phyloP scores from a whole-genome alignment of 2,888 invertebrate species.

The Caenorhabditis sp. region DNA sequence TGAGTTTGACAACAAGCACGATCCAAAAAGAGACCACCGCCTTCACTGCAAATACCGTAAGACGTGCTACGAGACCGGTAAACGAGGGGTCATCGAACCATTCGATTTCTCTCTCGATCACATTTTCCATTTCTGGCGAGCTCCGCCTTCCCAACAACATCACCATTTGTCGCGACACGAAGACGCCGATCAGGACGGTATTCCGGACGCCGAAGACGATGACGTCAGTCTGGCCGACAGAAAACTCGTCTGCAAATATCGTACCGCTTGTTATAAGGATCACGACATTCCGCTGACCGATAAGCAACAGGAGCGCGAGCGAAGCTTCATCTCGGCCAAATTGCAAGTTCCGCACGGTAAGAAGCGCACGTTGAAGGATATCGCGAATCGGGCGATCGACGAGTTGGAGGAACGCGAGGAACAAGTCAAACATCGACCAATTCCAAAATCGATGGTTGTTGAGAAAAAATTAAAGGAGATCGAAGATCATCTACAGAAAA shows the following conservation, averaged over 20 bases:
- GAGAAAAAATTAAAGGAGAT: constrained; percentile 47
- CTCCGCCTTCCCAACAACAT: constrained; percentile 23
- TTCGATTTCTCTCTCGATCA: constrained; percentile 32
- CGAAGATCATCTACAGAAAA: constrained; percentile 49
- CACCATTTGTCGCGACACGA: constrained; percentile 19
- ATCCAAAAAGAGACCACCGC: constrained; percentile 36
- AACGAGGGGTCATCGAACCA: constrained; percentile 37
- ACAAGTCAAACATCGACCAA: constrained; percentile 41
- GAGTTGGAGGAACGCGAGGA: constrained; percentile 71
- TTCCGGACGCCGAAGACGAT: constrained; percentile 44
- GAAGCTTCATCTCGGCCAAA: constrained; percentile 31
- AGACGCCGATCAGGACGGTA: constrained; percentile 40
- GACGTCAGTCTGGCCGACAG: constrained; percentile 36
- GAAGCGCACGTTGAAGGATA: constrained; percentile 54
- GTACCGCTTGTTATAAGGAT: constrained; percentile 51
- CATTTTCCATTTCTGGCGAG: constrained; percentile 38
- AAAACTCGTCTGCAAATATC: constrained; percentile 55
- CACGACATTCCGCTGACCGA: constrained; percentile 37
- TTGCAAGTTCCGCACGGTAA: constrained; percentile 42
- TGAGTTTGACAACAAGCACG: constrained; percentile 35
- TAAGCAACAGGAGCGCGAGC: constrained; percentile 43
- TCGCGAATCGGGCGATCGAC: constrained; percentile 49
- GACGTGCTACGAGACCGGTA: constrained; percentile 56
- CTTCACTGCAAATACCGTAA: constrained; percentile 60
- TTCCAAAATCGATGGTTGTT: constrained; percentile 35